These are phyloP conservation scores for Muscidifurax raptorellus DNA, from an alignment of 1,140 invertebrate genomes.

Conservation along the genomic window DNA sequence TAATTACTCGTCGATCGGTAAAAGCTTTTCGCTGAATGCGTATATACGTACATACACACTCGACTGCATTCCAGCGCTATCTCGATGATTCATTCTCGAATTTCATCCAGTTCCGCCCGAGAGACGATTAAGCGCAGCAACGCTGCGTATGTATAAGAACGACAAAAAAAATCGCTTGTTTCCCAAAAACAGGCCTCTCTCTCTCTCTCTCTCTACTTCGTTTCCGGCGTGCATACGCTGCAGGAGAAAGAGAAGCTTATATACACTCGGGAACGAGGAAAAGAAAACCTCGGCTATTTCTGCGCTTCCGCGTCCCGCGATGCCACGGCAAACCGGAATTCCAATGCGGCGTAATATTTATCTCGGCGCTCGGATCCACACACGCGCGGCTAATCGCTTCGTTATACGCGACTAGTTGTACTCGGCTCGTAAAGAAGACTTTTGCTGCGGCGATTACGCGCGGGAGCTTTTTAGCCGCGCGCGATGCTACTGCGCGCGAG, in stretches of 20 bases:
- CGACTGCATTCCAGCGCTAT: constrained; percentile 16
- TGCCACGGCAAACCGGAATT: neutral
- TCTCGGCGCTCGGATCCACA: neutral
- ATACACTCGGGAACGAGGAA: too few species aligned
- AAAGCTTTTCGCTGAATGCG: neutral
- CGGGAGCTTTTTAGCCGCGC: neutral
- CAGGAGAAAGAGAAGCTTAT: neutral
- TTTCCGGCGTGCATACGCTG: neutral
- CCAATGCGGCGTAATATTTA: neutral
- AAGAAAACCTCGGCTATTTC: neutral
- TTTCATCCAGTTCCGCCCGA: neutral
- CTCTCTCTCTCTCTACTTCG: neutral
- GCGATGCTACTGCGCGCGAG: neutral
- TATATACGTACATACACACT: neutral
- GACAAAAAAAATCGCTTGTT: too few species aligned
- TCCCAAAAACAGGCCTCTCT: neutral
- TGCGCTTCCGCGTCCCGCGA: neutral
- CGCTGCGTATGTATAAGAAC: too few species aligned
- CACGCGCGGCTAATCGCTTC: neutral
- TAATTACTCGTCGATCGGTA: neutral
- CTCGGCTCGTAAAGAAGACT: neutral
- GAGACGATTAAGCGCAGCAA: too few species aligned
- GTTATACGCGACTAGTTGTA: neutral
- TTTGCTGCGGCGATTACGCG: neutral
- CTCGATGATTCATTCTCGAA: neutral